These are phyloP conservation scores for Dendronephthya gigantea DNA, from an alignment of 64 coral and sea anemone species.

Conservation along the genomic window DNA sequence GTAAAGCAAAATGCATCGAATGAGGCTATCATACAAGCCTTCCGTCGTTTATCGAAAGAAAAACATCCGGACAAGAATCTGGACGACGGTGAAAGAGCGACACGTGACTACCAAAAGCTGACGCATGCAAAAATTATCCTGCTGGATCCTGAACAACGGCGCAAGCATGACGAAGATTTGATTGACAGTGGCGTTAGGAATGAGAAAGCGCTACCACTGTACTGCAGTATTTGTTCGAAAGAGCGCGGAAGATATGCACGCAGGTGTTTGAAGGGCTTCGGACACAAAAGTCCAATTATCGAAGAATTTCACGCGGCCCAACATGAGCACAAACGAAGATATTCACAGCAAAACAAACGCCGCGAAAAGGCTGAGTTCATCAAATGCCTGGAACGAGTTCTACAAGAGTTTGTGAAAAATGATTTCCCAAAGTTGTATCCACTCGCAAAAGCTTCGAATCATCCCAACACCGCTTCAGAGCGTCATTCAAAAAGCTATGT, in stretches of 20 bases:
- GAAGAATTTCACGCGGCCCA: constrained; percentile 28
- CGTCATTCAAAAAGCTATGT: not conserved
- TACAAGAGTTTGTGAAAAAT: constrained; percentile 20
- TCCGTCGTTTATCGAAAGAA: not conserved
- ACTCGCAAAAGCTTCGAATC: too few relatives aligned
- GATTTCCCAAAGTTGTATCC: constrained; percentile 25
- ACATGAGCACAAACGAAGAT: constrained; percentile 4
- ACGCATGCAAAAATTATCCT: not conserved
- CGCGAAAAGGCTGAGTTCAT: not conserved
- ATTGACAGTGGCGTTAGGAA: constrained; percentile 36
- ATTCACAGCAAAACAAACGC: not conserved
- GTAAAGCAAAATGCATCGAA: not conserved
- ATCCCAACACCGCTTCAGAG: too few relatives aligned
- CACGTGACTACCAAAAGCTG: not conserved
- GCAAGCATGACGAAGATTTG: constrained; percentile 32
- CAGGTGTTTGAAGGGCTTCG: constrained; percentile 31
- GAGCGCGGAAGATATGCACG: not conserved
- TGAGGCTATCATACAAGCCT: not conserved
- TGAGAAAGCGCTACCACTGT: constrained; percentile 10
- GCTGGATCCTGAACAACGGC: constrained; percentile 21
- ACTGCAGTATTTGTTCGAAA: constrained; percentile 24
- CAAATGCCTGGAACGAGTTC: not conserved
- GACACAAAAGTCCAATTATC: constrained; percentile 26
- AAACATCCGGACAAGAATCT: not conserved
- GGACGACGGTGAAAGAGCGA: not conserved